Evolutionary conservation across 2,797 vertebrate genomes (phyloP).

Genomic region (Schizothorax lantsangensis): DNA sequence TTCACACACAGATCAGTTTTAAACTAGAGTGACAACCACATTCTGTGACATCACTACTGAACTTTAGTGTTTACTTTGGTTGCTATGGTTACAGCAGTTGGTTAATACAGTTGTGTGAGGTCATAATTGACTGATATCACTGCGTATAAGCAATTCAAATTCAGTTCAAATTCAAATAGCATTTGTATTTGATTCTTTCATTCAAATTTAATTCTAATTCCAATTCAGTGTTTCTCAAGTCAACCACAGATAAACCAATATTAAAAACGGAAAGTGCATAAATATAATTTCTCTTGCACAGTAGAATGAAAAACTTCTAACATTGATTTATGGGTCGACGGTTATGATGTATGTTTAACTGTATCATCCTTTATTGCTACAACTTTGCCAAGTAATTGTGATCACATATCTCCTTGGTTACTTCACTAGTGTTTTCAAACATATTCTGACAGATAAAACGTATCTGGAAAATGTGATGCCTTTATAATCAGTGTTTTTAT

Average conservation of each 20-base stretch:
- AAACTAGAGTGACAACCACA: neutral
- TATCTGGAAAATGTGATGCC: neutral
- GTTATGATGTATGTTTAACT: neutral
- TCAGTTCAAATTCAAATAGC: neutral
- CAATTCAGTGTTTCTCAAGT: neutral
- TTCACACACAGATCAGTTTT: neutral
- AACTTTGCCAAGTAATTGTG: neutral
- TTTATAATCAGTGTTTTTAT: constrained; percentile 21
- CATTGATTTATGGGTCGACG: neutral
- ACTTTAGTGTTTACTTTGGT: neutral
- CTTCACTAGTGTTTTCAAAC: constrained; percentile 3
- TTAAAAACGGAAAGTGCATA: neutral
- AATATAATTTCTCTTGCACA: neutral
- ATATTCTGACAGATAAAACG: neutral
- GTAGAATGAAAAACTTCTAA: neutral
- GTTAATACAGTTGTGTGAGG: neutral
- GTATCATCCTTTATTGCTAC: neutral
- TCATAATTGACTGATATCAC: neutral
- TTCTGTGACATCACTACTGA: neutral
- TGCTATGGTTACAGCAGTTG: neutral
- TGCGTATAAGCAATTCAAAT: neutral
- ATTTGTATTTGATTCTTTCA: neutral
- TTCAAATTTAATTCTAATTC: neutral
- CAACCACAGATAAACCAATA: neutral
- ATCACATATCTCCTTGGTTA: neutral